These are phyloP conservation scores for Archivesica marissinica DNA, from an alignment of 1,140 invertebrate genomes.

Conservation along the genomic window DNA sequence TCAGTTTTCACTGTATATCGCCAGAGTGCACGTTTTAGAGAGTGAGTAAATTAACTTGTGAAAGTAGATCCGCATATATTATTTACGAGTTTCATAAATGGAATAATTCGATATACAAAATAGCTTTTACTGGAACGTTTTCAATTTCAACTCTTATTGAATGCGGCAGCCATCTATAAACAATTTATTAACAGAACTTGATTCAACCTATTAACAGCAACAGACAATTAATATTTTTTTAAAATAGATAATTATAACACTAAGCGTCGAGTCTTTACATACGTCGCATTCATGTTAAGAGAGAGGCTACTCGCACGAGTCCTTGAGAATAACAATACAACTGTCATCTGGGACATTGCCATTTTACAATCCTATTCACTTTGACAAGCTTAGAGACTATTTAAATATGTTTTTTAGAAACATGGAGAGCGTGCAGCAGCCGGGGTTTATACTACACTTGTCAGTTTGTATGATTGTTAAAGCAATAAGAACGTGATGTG, in stretches of 20 bases:
- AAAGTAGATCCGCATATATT: no score
- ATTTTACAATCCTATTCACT: not conserved
- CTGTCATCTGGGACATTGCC: not conserved
- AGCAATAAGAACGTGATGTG: no score
- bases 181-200: constrained; percentile 1
- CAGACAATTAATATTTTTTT: not conserved
- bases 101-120: no score
- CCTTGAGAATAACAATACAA: not conserved
- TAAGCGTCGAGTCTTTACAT: not conserved
- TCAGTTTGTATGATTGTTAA: no score
- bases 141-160: not conserved
- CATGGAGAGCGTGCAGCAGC: no score
- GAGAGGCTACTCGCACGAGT: not conserved
- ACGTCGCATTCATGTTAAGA: not conserved
- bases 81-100: no score
- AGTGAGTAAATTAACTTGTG: no score
- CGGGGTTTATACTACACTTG: no score
- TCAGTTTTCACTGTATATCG: no score
- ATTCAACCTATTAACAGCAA: not conserved
- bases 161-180: not conserved
- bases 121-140: not conserved
- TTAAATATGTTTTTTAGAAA: not conserved
- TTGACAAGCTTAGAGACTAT: not conserved
- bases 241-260: constrained; percentile 18
- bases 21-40: no score